Evolutionary conservation across 2,797 vertebrate genomes (phyloP).

Genomic region (Micropoecilia bifurca): DNA sequence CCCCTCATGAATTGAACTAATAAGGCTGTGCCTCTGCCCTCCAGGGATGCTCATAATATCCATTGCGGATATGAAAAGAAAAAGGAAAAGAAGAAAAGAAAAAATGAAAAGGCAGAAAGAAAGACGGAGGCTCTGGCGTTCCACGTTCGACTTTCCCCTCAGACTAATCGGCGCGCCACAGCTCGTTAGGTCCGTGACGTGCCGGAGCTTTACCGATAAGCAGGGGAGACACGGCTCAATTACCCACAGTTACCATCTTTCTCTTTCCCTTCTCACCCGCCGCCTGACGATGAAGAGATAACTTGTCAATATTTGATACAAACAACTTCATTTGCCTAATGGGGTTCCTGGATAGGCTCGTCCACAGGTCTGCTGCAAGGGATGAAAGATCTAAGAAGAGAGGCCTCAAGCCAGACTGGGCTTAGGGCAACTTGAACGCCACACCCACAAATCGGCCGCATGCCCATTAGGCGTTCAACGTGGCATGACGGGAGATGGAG

Average conservation of each 20-base stretch:
- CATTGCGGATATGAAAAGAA: constrained; percentile 75
- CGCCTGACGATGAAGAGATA: constrained; percentile 78
- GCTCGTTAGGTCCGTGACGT: constrained; percentile 83
- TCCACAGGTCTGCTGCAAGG: constrained; percentile 69
- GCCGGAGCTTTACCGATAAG: constrained; percentile 81
- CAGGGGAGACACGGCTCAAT: constrained; percentile 82
- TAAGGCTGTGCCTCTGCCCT: constrained; percentile 81
- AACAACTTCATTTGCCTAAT: constrained; percentile 82
- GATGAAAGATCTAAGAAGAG: constrained; percentile 76
- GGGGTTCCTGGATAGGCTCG: constrained; percentile 77
- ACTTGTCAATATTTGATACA: constrained; percentile 82
- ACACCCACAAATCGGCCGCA: constrained; percentile 31
- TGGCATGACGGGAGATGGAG: constrained; percentile 45
- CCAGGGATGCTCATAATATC: constrained; percentile 81
- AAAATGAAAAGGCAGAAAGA: constrained; percentile 43
- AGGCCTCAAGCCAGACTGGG: constrained; percentile 57
- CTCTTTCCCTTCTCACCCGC: constrained; percentile 69
- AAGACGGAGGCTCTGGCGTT: constrained; percentile 75
- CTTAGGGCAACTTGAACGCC: constrained; percentile 46
- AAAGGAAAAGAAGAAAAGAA: constrained; percentile 46
- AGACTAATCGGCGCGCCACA: constrained; percentile 82
- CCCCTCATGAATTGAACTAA: constrained; percentile 82
- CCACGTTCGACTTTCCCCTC: constrained; percentile 80
- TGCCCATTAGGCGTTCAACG: constrained; percentile 27
- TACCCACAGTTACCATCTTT: constrained; percentile 81